Percentiles rank a stretch among this genome's conserved stretches.
Evolutionary conservation across 2,113 vertebrate genomes (phyloP).

Genomic region (Ploceus nigricollis): DNA sequence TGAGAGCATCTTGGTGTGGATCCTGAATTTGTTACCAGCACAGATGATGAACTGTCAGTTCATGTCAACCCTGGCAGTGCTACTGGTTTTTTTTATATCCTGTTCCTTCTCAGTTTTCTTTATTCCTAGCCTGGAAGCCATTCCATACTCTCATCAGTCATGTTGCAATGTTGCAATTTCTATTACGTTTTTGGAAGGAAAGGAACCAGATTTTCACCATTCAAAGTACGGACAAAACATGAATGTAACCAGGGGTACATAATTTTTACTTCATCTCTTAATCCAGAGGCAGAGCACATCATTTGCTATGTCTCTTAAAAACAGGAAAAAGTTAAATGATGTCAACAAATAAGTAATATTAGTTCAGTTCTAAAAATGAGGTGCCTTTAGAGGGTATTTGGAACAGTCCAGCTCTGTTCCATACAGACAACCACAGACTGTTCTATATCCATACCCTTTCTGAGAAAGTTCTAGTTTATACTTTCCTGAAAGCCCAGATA

Average conservation of each 20-base stretch:
- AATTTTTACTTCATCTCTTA: neutral
- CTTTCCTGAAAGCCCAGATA: constrained; percentile 3
- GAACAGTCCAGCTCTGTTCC: neutral
- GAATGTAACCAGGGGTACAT: neutral
- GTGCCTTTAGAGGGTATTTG: neutral
- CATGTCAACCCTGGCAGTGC: neutral
- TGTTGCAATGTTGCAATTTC: neutral
- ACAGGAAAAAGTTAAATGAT: neutral
- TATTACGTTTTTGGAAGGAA: neutral
- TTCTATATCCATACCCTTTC: neutral
- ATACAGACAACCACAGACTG: neutral
- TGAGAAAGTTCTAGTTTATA: neutral
- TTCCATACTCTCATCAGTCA: neutral
- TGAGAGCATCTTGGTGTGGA: neutral
- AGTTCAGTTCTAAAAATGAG: neutral
- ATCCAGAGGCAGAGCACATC: neutral
- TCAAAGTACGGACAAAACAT: neutral
- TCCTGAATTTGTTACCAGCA: neutral
- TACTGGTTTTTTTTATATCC: neutral
- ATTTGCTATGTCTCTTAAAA: neutral
- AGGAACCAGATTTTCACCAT: neutral
- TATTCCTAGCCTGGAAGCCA: neutral
- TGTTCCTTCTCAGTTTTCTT: neutral
- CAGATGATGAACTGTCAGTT: neutral
- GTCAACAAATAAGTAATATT: neutral